Percentiles rank a stretch among this genome's conserved stretches.
Conservation (phyloP, 2,113 vertebrate species). For the Erinaceus europaeus region DNA sequence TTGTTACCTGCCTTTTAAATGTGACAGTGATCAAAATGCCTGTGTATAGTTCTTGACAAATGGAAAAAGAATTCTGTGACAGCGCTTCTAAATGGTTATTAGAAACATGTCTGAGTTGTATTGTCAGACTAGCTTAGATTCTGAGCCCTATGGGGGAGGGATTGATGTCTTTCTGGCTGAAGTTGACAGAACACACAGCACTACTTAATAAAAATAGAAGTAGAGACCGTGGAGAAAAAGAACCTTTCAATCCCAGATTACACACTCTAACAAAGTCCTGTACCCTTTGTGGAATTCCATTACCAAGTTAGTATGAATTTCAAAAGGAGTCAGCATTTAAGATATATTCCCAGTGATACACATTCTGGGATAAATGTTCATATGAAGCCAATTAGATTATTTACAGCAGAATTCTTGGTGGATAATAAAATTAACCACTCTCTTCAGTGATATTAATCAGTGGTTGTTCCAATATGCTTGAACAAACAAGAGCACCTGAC, state of each 20-base stretch:
- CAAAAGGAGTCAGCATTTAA: neutral
- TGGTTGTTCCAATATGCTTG: slow-evolving; percentile 38
- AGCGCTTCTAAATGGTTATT: slow-evolving; percentile 2
- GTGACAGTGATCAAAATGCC: slow-evolving; percentile 44
- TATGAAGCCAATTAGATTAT: slow-evolving; percentile 61
- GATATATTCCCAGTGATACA: neutral
- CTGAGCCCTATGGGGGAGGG: neutral
- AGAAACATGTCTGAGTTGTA: slow-evolving; percentile 21
- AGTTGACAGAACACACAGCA: neutral
- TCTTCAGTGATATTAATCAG: slow-evolving; percentile 57
- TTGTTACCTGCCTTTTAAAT: slow-evolving; percentile 15
- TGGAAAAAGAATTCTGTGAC: slow-evolving; percentile 38
- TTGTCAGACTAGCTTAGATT: neutral
- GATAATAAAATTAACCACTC: slow-evolving; percentile 73
- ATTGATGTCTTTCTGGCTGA: slow-evolving; percentile 23
- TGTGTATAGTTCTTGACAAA: slow-evolving; percentile 42
- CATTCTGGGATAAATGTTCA: slow-evolving; percentile 38
- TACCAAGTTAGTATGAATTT: neutral
- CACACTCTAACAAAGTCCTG: neutral
- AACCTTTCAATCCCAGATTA: neutral
- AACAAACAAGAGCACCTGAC: slow-evolving; percentile 64
- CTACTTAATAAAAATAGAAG: slow-evolving; percentile 31
- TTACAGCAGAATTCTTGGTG: slow-evolving; percentile 54
- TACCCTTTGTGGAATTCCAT: neutral
- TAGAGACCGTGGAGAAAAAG: neutral